A percentile compares a stretch with the other conserved stretches of the same genome.
These are phyloP conservation scores for Chlorodrepanis virens DNA, from an alignment of 2,113 vertebrate species.

Conservation along the genomic window DNA sequence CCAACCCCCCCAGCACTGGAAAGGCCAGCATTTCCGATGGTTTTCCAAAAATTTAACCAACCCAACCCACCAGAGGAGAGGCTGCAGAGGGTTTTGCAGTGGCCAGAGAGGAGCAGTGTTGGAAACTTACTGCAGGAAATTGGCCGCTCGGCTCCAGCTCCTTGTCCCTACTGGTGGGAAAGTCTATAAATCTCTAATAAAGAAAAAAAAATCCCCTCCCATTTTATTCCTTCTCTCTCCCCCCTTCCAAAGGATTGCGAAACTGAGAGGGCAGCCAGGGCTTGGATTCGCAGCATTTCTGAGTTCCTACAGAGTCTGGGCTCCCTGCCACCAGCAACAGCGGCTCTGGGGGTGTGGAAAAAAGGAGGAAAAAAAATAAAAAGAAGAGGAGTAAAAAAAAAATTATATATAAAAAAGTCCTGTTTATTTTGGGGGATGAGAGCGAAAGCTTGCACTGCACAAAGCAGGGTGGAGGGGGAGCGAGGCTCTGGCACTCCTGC, in stretches of 20 bases:
- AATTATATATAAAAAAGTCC: neutral
- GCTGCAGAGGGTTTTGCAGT: neutral
- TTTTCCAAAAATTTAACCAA: neutral
- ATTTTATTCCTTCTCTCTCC: conserved; percentile 23
- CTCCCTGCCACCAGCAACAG: conserved; percentile 57
- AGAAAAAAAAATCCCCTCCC: conserved; percentile 27
- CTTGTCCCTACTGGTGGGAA: conserved; percentile 51
- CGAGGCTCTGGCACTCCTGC: neutral
- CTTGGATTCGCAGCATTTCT: conserved; percentile 35
- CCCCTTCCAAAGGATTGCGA: conserved; percentile 35
- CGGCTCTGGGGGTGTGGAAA: conserved; percentile 63
- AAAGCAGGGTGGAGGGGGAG: neutral
- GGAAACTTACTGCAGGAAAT: conserved; percentile 44
- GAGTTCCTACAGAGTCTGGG: conserved; percentile 63
- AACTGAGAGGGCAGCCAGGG: conserved; percentile 39
- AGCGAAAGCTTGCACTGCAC: neutral
- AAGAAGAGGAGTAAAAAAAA: neutral
- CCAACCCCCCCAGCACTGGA: neutral
- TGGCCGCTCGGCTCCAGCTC: neutral
- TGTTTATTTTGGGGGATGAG: conserved; percentile 46
- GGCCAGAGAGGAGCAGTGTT: neutral
- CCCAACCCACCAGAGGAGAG: neutral
- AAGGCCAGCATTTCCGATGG: neutral
- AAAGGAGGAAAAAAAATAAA: neutral
- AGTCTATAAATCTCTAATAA: conserved; percentile 37